These are phyloP conservation scores for Ligdia adustata DNA, from an alignment of 2,888 invertebrate genomes.

Conservation along the genomic window DNA sequence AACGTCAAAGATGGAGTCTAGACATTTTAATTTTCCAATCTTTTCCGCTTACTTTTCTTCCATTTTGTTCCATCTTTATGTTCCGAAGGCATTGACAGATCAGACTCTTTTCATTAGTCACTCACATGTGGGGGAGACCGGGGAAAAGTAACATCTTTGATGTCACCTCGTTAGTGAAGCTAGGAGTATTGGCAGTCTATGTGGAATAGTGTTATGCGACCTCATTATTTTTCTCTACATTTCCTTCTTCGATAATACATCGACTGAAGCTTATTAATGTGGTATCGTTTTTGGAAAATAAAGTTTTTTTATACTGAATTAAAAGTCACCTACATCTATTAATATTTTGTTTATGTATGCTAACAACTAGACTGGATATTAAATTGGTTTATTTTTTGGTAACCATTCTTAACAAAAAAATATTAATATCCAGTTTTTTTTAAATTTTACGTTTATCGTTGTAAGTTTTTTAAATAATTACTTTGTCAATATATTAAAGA, in stretches of 20 bases:
- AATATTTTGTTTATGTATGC: too few relatives aligned
- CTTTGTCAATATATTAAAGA: too few relatives aligned
- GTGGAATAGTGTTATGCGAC: slow-evolving; percentile 43
- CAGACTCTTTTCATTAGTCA: slow-evolving; percentile 74
- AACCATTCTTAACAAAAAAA: too few relatives aligned
- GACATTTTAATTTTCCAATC: slow-evolving; percentile 83
- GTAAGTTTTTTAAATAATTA: too few relatives aligned
- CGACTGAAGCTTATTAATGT: slow-evolving; percentile 26
- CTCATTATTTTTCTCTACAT: slow-evolving; percentile 50
- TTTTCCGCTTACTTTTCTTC: slow-evolving; percentile 37
- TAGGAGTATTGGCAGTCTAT: slow-evolving; percentile 62
- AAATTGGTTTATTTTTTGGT: too few relatives aligned
- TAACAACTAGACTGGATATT: too few relatives aligned
- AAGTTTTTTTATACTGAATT: too few relatives aligned
- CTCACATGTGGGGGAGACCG: slow-evolving; percentile 65
- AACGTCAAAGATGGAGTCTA: slow-evolving; percentile 68
- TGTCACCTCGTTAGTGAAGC: slow-evolving; percentile 69
- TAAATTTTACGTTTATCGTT: too few relatives aligned
- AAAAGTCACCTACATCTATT: too few relatives aligned
- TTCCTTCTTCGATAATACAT: slow-evolving; percentile 35
- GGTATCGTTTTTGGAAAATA: slow-evolving; percentile 22
- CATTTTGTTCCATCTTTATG: slow-evolving; percentile 20
- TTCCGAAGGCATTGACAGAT: slow-evolving; percentile 67
- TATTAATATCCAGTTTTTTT: too few relatives aligned
- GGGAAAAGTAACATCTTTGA: slow-evolving; percentile 58